Evolutionary conservation across 1,140 invertebrate genomes (phyloP).

Genomic region (Heliothis subflexa): DNA sequence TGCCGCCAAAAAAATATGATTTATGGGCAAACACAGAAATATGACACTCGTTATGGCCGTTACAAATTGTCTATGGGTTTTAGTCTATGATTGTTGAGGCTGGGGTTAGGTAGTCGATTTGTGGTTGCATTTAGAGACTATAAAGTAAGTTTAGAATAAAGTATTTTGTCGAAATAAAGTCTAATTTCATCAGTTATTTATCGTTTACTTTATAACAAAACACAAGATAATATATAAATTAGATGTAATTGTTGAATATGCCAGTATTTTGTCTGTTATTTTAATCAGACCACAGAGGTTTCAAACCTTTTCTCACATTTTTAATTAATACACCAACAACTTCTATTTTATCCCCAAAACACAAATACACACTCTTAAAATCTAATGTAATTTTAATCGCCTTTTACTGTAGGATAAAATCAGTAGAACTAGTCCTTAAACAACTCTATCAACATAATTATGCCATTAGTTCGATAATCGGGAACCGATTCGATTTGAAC

Average conservation of each 20-base stretch:
- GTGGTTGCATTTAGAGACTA: neutral
- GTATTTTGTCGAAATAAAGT: neutral
- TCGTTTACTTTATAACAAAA: too few relatives aligned
- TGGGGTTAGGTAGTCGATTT: conserved; percentile 45
- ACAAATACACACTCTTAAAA: conserved; percentile 16
- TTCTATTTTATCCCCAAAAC: conserved; percentile 9
- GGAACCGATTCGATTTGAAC: conserved; percentile 43
- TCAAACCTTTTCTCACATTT: conserved; percentile 2
- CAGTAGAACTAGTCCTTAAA: conserved; percentile 30
- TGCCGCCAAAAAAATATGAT: conserved; percentile 68
- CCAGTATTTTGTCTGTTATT: too few relatives aligned
- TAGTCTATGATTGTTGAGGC: conserved; percentile 58
- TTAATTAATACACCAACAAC: conserved; percentile 9
- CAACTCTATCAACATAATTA: conserved; percentile 44
- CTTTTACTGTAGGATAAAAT: conserved; percentile 35
- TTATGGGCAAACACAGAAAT: conserved; percentile 71
- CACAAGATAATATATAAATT: too few relatives aligned
- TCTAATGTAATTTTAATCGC: conserved; percentile 25
- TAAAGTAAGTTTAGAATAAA: neutral
- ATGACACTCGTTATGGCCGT: conserved; percentile 70
- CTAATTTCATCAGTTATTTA: too few relatives aligned
- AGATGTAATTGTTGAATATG: too few relatives aligned
- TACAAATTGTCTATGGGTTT: conserved; percentile 77
- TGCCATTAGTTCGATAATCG: conserved; percentile 42
- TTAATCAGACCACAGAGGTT: neutral